Base-by-base conservation (phyloP, 2,797 vertebrate species). In the Hydrolagus colliei region DNA sequence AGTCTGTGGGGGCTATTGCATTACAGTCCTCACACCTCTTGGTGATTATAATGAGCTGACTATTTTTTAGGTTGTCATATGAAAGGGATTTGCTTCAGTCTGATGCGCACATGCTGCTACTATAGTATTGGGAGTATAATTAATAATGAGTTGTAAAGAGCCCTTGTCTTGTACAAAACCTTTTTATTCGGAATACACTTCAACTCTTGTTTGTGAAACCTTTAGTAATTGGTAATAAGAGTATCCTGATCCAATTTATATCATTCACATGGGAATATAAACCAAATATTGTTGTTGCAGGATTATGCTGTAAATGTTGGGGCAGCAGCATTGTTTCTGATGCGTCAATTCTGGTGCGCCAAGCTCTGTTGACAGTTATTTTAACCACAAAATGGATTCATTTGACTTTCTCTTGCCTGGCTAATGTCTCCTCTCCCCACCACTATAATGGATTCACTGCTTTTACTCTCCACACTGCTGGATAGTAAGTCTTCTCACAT, bases 41-140 rank as follows among this genome's bases (percentile, higher is more conserved):
- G 90, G 90, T 92, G 92, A 91, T 93, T 93, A 93, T 96, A 96
- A 97, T 96, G 95, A 97, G 93, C 89, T 91, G 93, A 96, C 96
- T 96, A 97, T 97, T 95, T 94, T 96, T 96, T 94, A 95, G 94
- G 91, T 95, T 96, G 96, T 96, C 95, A 95, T 94, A 93, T 92
- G 94, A 93, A 93, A 95, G 93, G 94, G 91, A 95, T 95, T 93
- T 91, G 92, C 92, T 94, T 93, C 93, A 92, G 93, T 95, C 91
- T 92, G 93, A 94, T 92, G 92, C 88, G 88, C 22, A 91, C 91
- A 93, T 92, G 90, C 90, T 91, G 92, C 93, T 92, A 93, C 91
- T 91, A 27, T 27, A 89, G 88, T 91, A 89, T 87, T 92, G 89
- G 6, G 91, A 92, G 92, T 91, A 90, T 92, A 92, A 93, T 94